Evolutionary conservation across 2,888 invertebrate species (phyloP).

Genomic region (Syrista parreyssii): DNA sequence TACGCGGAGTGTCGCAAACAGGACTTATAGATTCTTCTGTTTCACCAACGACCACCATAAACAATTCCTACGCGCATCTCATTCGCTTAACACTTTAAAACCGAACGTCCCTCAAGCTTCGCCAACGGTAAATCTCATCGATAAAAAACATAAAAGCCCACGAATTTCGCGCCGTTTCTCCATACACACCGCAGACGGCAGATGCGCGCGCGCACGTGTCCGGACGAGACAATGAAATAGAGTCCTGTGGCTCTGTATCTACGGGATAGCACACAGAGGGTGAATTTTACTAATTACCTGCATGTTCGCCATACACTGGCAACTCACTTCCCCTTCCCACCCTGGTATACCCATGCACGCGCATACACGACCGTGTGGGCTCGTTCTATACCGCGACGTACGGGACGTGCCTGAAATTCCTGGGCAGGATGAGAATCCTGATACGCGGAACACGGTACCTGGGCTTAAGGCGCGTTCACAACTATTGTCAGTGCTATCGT

Average conservation of each 20-base stretch:
- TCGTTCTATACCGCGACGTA: slow-evolving; percentile 10
- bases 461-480: too few relatives aligned
- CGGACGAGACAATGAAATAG: slow-evolving; percentile 1
- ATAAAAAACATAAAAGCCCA: too few relatives aligned
- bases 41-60: too few relatives aligned
- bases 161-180: too few relatives aligned
- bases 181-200: not conserved
- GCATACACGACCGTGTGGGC: not conserved
- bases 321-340: slow-evolving; percentile 3
- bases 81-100: too few relatives aligned
- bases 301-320: slow-evolving; percentile 17
- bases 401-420: slow-evolving; percentile 34
- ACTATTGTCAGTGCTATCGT: too few relatives aligned
- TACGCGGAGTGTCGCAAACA: not conserved
- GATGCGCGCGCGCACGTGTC: not conserved
- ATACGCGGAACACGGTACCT: too few relatives aligned
- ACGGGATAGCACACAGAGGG: slow-evolving; percentile 5
- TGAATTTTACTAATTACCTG: slow-evolving; percentile 39
- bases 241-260: not conserved
- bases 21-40: too few relatives aligned
- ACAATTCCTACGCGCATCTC: too few relatives aligned
- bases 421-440: slow-evolving; percentile 3
- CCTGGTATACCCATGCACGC: slow-evolving; percentile 7
- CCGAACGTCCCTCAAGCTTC: too few relatives aligned
- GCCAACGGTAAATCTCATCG: too few relatives aligned